Conservation (phyloP, 2,797 vertebrate species). For the Bovichtus diacanthus region DNA sequence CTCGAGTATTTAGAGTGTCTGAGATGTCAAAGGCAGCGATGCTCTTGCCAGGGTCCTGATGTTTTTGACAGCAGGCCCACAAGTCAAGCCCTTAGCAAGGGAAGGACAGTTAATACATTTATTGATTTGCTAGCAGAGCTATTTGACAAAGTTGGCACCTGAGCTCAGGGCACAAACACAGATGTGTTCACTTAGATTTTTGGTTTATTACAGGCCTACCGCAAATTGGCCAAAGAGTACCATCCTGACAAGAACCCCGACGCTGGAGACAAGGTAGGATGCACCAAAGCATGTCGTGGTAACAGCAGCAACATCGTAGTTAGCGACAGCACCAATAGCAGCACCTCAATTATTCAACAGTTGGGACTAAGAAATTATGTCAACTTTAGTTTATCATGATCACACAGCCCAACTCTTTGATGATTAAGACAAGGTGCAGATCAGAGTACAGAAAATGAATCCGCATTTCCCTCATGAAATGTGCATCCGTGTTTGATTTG, state of each 20-base stretch:
- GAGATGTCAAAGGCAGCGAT: constrained; percentile 47
- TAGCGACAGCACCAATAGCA: background rate
- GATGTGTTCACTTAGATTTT: constrained; percentile 24
- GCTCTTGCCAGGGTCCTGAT: constrained; percentile 49
- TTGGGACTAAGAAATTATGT: constrained; percentile 16
- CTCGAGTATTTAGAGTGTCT: background rate
- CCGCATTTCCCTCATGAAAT: background rate
- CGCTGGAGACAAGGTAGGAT: constrained; percentile 95
- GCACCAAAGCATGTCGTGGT: constrained; percentile 6
- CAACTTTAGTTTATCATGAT: constrained; percentile 24
- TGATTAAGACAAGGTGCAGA: constrained; percentile 1
- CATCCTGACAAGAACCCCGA: constrained; percentile 98
- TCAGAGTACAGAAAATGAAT: constrained; percentile 27
- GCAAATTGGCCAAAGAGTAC: constrained; percentile 96
- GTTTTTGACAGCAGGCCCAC: constrained; percentile 65
- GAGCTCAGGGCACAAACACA: background rate
- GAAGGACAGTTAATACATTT: constrained; percentile 14
- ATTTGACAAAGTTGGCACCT: background rate
- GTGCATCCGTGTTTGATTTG: constrained; percentile 1
- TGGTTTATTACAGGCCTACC: constrained; percentile 88
- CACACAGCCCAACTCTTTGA: constrained; percentile 24
- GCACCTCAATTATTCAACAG: constrained; percentile 9
- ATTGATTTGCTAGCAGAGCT: constrained; percentile 9
- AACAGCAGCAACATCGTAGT: background rate
- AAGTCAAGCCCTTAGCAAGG: constrained; percentile 10